These are phyloP conservation scores for Dromaius novaehollandiae DNA, from an alignment of 2,113 vertebrate genomes.

Conservation along the genomic window DNA sequence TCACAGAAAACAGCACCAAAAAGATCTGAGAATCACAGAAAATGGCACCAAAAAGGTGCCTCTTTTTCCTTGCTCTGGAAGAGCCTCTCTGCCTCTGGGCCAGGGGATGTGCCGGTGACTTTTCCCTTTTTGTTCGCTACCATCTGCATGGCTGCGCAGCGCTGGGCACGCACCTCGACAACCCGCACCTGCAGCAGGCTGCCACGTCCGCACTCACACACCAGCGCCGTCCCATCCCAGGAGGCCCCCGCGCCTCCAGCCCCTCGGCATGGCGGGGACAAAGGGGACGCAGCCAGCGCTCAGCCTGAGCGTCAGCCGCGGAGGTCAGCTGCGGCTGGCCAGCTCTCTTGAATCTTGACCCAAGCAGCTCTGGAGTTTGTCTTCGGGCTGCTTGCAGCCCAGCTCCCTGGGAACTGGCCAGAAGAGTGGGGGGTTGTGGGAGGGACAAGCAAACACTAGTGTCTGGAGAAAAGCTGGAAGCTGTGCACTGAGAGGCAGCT, in stretches of 20 bases:
- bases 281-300: background rate
- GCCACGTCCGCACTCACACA: background rate
- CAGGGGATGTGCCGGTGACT: background rate
- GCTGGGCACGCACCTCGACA: background rate
- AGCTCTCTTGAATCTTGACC: background rate
- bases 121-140: background rate
- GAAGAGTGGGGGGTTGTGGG: background rate
- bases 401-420: background rate
- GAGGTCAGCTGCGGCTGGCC: background rate
- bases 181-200: background rate
- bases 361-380: background rate
- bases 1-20: accelerated
- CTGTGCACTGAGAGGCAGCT: background rate
- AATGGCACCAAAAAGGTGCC: too few relatives aligned
- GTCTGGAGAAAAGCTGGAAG: background rate
- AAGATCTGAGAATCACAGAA: too few relatives aligned
- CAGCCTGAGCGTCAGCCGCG: too few relatives aligned
- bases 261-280: accelerated
- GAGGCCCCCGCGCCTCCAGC: too few relatives aligned
- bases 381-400: background rate
- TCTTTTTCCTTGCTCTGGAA: background rate
- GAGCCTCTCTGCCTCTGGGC: background rate
- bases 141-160: background rate
- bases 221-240: too few relatives aligned
- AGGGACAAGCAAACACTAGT: background rate